phyloP scores from a whole-genome alignment of 2,113 vertebrate genomes.

The Heliornis fulica region DNA sequence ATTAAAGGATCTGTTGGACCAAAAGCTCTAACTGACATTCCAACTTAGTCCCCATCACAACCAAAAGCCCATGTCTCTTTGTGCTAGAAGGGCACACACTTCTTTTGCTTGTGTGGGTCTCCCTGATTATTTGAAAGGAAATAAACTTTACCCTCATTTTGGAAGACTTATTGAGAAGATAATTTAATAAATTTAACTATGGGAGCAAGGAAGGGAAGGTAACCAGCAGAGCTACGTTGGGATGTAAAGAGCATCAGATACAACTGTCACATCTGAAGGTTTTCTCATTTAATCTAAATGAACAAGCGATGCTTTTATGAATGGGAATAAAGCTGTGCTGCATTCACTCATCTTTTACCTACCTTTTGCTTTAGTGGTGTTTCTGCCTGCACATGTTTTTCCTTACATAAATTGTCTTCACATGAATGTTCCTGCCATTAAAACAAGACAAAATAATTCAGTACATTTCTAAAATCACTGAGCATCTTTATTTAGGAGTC shows the following conservation, averaged over 20 bases:
- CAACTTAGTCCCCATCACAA: not conserved
- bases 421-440: slow-evolving; percentile 68
- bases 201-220: not conserved
- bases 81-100: not conserved
- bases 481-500: not conserved
- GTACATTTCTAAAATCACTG: not conserved
- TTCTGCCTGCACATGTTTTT: slow-evolving; percentile 10
- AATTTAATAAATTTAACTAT: not conserved
- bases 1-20: not conserved
- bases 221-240: not conserved
- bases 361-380: slow-evolving; percentile 31
- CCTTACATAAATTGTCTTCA: not conserved
- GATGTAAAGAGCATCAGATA: not conserved
- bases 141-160: not conserved
- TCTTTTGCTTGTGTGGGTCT: not conserved
- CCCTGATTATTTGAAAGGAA: not conserved
- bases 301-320: not conserved
- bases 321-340: not conserved
- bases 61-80: not conserved
- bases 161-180: not conserved
- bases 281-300: not conserved
- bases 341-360: not conserved
- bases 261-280: not conserved
- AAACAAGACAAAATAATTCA: not conserved
- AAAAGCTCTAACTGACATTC: not conserved